Evolutionary conservation across 2,113 vertebrate species (phyloP).

Genomic region (Climacteris rufus): DNA sequence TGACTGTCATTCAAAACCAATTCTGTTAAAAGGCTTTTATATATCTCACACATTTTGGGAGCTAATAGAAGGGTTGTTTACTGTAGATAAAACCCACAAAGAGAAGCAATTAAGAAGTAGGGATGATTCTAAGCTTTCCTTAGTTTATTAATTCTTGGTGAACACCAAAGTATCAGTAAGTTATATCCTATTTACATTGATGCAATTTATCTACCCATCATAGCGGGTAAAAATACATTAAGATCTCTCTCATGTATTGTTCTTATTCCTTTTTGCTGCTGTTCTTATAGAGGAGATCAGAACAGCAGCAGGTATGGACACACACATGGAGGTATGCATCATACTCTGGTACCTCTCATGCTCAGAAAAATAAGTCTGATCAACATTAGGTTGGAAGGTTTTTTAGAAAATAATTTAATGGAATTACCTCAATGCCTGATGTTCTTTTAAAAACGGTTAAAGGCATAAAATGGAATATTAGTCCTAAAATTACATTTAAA

Average conservation of each 20-base stretch:
- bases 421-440: not conserved
- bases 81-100: conserved; percentile 29
- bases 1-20: conserved; percentile 39
- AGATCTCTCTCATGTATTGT: not conserved
- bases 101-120: not conserved
- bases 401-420: not conserved
- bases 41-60: conserved; percentile 31
- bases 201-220: not conserved
- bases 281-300: not conserved
- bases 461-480: not conserved
- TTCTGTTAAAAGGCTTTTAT: conserved; percentile 56
- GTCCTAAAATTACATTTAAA: not conserved
- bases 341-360: not conserved
- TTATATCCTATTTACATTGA: not conserved
- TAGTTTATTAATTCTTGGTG: not conserved
- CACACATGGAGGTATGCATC: not conserved
- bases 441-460: not conserved
- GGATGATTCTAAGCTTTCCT: not conserved
- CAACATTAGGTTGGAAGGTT: not conserved
- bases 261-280: not conserved
- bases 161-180: not conserved
- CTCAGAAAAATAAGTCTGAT: not conserved
- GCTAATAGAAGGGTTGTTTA: conserved; percentile 42
- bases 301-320: not conserved
- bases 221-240: not conserved